Percentiles rank a stretch among this genome's conserved stretches.
phyloP scores from a whole-genome alignment of 2,888 invertebrate species.

The Epiblema foenella region DNA sequence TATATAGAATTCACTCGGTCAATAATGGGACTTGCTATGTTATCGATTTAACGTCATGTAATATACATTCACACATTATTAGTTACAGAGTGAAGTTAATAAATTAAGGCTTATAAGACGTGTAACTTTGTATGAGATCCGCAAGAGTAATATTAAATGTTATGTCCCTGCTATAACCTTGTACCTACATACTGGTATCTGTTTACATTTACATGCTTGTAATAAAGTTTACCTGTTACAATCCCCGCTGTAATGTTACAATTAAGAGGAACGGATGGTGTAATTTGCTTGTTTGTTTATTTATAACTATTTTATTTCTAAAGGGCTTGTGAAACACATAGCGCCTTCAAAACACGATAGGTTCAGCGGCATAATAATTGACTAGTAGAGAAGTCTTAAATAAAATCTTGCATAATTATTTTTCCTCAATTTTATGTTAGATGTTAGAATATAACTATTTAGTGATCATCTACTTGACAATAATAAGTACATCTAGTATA shows the following conservation, averaged over 20 bases:
- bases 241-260: constrained; percentile 12
- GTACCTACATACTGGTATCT: not conserved
- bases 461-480: not conserved
- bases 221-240: constrained; percentile 21
- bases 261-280: not conserved
- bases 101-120: not conserved
- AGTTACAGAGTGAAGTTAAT: not conserved
- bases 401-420: not conserved
- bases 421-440: not conserved
- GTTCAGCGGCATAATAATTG: not conserved
- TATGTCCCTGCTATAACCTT: constrained; percentile 1
- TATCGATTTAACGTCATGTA: no score
- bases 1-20: no score
- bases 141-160: not conserved
- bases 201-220: constrained; percentile 12
- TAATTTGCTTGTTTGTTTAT: not conserved
- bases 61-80: not conserved
- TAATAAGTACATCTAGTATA: not conserved
- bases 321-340: not conserved
- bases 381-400: not conserved
- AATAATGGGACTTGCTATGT: no score
- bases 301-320: no score
- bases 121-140: not conserved
- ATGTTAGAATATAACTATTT: not conserved
- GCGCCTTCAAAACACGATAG: not conserved